Evolutionary conservation across 92 coral and sea anemone species (phyloP).

Genomic region (Phenganax subtilis): DNA sequence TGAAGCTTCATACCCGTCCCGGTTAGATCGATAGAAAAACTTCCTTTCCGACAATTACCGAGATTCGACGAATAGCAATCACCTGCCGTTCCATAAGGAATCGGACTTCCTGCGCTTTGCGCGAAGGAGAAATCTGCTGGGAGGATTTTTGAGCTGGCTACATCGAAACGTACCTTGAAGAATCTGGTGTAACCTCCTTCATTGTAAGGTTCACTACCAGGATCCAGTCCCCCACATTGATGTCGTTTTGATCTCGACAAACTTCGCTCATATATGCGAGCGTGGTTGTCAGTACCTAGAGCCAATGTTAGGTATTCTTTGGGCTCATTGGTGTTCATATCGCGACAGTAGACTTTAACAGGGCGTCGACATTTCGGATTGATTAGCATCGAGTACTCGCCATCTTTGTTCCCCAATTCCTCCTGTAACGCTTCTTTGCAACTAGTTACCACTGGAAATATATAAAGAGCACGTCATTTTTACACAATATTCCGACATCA

Average conservation of each 20-base stretch:
- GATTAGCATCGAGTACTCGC: slow-evolving; percentile 26
- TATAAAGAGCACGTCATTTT: neutral
- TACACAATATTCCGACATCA: too few species aligned
- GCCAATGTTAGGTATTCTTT: slow-evolving; percentile 35
- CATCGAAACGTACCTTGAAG: slow-evolving; percentile 23
- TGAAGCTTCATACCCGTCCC: slow-evolving; percentile 33
- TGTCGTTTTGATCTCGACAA: neutral
- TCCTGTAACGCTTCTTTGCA: slow-evolving; percentile 37
- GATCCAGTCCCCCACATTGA: slow-evolving; percentile 26
- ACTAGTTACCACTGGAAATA: slow-evolving; percentile 28
- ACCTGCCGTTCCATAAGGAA: slow-evolving; percentile 38
- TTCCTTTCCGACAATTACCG: slow-evolving; percentile 33
- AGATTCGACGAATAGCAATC: slow-evolving; percentile 35
- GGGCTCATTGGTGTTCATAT: slow-evolving; percentile 28
- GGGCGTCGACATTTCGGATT: slow-evolving; percentile 34
- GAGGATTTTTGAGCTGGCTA: neutral
- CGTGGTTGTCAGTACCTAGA: slow-evolving; percentile 23
- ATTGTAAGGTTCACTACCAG: slow-evolving; percentile 3
- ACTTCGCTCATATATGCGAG: slow-evolving; percentile 13
- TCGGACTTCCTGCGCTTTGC: neutral
- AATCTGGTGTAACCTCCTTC: slow-evolving; percentile 35
- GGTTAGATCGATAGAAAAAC: slow-evolving; percentile 28
- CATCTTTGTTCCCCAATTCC: slow-evolving; percentile 40
- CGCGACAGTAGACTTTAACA: slow-evolving; percentile 34
- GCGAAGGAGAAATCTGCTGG: slow-evolving; percentile 36